Conservation (phyloP, 2,888 invertebrate species). For the Scaeva pyrastri region DNA sequence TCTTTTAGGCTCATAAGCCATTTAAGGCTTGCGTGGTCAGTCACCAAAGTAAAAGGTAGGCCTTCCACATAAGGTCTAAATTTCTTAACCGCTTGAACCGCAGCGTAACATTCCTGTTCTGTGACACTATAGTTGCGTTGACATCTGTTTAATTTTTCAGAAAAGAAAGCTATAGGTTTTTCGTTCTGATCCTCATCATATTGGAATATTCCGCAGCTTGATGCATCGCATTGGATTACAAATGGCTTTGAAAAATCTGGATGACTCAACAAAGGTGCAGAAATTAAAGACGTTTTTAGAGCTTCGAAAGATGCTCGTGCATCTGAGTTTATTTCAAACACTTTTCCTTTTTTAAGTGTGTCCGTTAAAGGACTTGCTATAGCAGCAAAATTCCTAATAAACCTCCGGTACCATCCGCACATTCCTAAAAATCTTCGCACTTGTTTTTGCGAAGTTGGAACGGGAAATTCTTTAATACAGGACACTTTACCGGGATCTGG, state of each 20-base stretch:
- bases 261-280: not conserved
- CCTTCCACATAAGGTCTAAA: constrained; percentile 20
- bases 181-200: not conserved
- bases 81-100: constrained; percentile 1
- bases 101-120: constrained; percentile 6
- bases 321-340: not conserved
- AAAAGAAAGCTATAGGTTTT: constrained; percentile 17
- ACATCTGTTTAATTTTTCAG: constrained; percentile 10
- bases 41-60: not conserved
- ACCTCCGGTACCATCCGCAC: constrained; percentile 76
- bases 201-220: not conserved
- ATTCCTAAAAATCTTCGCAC: constrained; percentile 74
- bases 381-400: constrained; percentile 63
- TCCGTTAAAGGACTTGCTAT: not conserved
- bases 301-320: not conserved
- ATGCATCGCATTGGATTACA: constrained; percentile 4
- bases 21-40: constrained; percentile 6
- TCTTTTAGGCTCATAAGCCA: constrained; percentile 14
- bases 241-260: not conserved
- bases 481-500: constrained; percentile 49
- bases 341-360: not conserved
- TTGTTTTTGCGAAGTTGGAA: constrained; percentile 68
- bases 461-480: constrained; percentile 56
- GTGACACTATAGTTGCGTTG: constrained; percentile 21
- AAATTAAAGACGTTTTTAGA: not conserved